Evolutionary conservation across 2,888 invertebrate genomes (phyloP).

Genomic region (Cryptosula pallasiana): DNA sequence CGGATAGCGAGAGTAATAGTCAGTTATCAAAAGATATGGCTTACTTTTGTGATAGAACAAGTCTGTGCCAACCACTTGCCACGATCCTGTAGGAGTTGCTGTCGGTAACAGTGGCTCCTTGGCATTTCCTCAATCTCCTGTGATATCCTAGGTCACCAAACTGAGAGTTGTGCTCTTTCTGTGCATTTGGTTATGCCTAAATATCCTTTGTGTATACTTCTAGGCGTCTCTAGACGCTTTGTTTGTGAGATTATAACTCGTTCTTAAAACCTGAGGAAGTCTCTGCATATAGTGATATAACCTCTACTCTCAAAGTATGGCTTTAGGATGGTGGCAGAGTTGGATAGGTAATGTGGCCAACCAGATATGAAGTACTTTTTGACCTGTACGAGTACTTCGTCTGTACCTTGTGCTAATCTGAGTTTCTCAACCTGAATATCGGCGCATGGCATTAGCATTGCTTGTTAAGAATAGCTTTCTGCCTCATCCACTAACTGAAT

Average conservation of each 20-base stretch:
- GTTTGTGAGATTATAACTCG: neutral
- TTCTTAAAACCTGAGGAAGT: neutral
- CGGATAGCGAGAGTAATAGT: conserved; percentile 26
- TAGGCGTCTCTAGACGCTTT: conserved; percentile 23
- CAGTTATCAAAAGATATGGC: conserved; percentile 23
- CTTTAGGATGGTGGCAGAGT: neutral
- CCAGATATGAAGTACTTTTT: neutral
- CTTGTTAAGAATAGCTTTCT: neutral
- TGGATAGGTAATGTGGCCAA: neutral
- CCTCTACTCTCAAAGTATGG: neutral
- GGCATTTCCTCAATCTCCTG: conserved; percentile 21
- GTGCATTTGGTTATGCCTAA: conserved; percentile 4
- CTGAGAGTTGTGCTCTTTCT: neutral
- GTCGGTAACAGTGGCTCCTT: conserved; percentile 18
- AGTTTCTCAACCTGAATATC: neutral
- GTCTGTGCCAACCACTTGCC: conserved; percentile 26
- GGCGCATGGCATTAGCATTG: neutral
- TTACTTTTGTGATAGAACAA: conserved; percentile 25
- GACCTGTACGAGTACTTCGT: neutral
- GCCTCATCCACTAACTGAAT: neutral
- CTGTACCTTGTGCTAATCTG: neutral
- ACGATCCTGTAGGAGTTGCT: conserved; percentile 22
- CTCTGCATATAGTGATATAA: neutral
- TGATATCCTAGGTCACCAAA: conserved; percentile 17
- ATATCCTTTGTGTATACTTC: neutral